A percentile compares a stretch with the other conserved stretches of the same genome.
These are phyloP conservation scores for Artemisiospiza belli DNA, from an alignment of 2,113 vertebrate species.

Conservation along the genomic window DNA sequence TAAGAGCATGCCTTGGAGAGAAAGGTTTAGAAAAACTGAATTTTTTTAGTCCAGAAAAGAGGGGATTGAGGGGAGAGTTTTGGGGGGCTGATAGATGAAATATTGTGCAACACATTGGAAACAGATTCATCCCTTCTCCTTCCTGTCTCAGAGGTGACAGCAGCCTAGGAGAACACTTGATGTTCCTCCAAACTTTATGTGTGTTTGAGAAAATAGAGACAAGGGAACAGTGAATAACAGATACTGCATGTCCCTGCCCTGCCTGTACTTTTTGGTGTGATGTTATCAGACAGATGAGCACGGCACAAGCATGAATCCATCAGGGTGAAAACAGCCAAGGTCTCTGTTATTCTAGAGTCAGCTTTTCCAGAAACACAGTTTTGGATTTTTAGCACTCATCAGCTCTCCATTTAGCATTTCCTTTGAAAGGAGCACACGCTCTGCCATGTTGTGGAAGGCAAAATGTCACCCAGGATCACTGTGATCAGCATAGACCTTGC, in stretches of 20 bases:
- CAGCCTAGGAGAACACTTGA: not conserved
- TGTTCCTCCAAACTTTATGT: not conserved
- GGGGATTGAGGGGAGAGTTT: not conserved
- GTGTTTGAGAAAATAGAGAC: not conserved
- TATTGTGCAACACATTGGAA: not conserved
- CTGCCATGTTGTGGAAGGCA: not conserved
- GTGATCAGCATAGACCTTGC: not conserved
- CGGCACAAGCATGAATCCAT: not conserved
- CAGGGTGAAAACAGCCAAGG: not conserved
- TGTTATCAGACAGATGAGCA: not conserved
- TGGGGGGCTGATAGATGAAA: not conserved
- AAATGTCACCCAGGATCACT: not conserved
- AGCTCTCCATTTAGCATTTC: not conserved
- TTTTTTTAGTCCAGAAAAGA: not conserved
- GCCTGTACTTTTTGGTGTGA: not conserved
- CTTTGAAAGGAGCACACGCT: not conserved
- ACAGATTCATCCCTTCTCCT: not conserved
- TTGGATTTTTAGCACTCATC: not conserved
- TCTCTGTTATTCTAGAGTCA: not conserved
- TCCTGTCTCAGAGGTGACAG: not conserved
- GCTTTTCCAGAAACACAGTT: not conserved
- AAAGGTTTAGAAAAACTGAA: not conserved
- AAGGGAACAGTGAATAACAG: not conserved
- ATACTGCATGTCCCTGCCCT: not conserved
- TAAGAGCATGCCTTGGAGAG: not conserved